Base-by-base conservation (phyloP, 2,113 vertebrate genomes). In the Malaclemys terrapin region DNA sequence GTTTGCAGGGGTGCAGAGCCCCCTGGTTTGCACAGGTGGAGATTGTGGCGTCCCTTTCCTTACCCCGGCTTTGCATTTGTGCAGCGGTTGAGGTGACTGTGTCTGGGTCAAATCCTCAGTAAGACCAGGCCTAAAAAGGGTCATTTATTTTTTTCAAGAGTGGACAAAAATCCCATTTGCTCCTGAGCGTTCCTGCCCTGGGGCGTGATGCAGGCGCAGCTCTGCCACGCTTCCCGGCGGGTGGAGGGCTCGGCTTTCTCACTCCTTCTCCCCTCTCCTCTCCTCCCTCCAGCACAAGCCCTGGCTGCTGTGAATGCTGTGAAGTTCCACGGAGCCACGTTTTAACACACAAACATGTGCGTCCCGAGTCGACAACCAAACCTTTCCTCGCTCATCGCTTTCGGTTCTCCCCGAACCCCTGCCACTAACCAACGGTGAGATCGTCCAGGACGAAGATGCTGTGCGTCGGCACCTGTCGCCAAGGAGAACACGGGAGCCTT, bases 291-390 rank as follows among this genome's bases (percentile, higher is more conserved):
- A 99, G 99, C 98, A 98, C 99, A 99, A 98, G 99, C 98, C 81
- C 97, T 99, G 97, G 99, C 98, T 22, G 98, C 99, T 91, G 98
- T 99, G 47, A 98, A 98, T 6, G 90, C 98, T 84, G 69, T 92
- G 94, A 99, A 99, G 95, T 99, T 99, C 97, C 98, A 99, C 16
- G 98, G 98, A 97, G 98, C 98, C 92, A 98, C 99, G 8, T 99
- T 99, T 97, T 99, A 98, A 99, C 65, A 87, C 82, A 49, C 31
- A 17, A 38, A 50, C 80, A 49, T 16, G 17, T 53, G 78, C 25
- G 1, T 79, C 86, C 78, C 0, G 17, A 24, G 47, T 13, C 1
- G 10, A 87, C 83, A 90, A 65, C 72, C 5, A 45, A 89, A 57
- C 54, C 93, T 90, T 47, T 91, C 53, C 59, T 72, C 45, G 54